phyloP scores from a whole-genome alignment of 1,140 invertebrate species.

The Nomia melanderi region DNA sequence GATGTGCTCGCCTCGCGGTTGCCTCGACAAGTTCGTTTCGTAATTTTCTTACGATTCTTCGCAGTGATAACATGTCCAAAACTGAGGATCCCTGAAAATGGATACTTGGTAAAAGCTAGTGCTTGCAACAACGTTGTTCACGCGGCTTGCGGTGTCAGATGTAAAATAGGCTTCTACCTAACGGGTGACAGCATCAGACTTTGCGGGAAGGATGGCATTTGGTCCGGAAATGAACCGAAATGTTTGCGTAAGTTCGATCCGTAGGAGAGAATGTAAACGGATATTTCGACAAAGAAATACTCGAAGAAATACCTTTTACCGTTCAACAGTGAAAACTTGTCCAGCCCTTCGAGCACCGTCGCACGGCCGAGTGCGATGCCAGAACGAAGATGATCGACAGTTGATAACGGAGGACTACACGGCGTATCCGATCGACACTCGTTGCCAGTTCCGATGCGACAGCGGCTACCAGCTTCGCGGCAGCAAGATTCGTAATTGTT shows the following conservation, averaged over 20 bases:
- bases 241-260: constrained; percentile 85
- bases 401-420: constrained; percentile 47
- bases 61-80: constrained; percentile 84
- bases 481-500: constrained; percentile 84
- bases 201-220: constrained; percentile 84
- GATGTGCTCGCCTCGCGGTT: too few relatives aligned
- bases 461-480: constrained; percentile 85
- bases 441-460: constrained; percentile 85
- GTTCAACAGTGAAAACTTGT: constrained; percentile 85
- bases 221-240: constrained; percentile 84
- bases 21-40: too few relatives aligned
- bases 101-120: constrained; percentile 85
- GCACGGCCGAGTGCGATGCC: constrained; percentile 84
- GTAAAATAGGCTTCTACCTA: constrained; percentile 85
- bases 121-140: constrained; percentile 85
- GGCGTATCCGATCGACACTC: constrained; percentile 83
- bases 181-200: constrained; percentile 85
- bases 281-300: too few relatives aligned
- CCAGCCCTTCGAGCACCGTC: constrained; percentile 80
- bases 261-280: too few relatives aligned
- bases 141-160: constrained; percentile 86
- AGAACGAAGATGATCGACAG: constrained; percentile 77
- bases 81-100: constrained; percentile 83
- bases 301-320: too few relatives aligned
- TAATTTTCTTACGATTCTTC: constrained; percentile 34